A percentile compares a stretch with the other conserved stretches of the same genome.
Conservation (phyloP, 2,113 vertebrate genomes). For the Chloroceryle aenea region DNA sequence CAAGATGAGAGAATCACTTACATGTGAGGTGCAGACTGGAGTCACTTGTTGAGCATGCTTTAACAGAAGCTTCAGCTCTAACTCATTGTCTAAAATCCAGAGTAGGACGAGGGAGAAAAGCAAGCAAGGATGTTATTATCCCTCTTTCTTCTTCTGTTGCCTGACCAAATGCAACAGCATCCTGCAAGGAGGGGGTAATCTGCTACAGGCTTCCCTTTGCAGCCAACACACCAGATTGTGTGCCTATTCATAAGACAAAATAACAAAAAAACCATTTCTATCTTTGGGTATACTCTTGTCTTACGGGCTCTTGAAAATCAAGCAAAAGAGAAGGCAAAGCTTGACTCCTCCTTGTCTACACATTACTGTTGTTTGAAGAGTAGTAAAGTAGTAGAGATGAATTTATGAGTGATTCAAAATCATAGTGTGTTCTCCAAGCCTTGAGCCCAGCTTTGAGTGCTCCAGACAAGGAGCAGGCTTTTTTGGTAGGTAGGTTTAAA, state of each 20-base stretch:
- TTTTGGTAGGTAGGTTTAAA: background rate
- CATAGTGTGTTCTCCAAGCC: fast-evolving
- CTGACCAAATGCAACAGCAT: background rate
- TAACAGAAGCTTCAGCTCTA: background rate
- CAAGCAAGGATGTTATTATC: background rate
- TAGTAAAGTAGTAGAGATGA: background rate
- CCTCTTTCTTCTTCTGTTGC: slow-evolving; percentile 1
- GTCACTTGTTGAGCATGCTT: background rate
- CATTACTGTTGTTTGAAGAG: background rate
- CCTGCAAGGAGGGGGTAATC: background rate
- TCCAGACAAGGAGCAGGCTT: background rate
- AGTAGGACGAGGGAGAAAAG: background rate
- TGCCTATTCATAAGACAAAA: background rate
- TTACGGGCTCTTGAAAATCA: background rate
- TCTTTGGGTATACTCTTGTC: background rate
- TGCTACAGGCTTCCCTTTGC: background rate
- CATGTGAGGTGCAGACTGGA: background rate
- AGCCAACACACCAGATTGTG: background rate
- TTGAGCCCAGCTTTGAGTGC: background rate
- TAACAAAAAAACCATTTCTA: background rate
- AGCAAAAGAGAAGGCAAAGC: background rate
- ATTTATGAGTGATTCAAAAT: background rate
- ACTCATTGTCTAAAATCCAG: background rate
- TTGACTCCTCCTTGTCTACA: background rate
- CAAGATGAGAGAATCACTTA: slow-evolving; percentile 6